Percentiles rank a stretch among this genome's conserved stretches.
phyloP scores from a whole-genome alignment of 2,888 invertebrate species.

The Alcis repandata region DNA sequence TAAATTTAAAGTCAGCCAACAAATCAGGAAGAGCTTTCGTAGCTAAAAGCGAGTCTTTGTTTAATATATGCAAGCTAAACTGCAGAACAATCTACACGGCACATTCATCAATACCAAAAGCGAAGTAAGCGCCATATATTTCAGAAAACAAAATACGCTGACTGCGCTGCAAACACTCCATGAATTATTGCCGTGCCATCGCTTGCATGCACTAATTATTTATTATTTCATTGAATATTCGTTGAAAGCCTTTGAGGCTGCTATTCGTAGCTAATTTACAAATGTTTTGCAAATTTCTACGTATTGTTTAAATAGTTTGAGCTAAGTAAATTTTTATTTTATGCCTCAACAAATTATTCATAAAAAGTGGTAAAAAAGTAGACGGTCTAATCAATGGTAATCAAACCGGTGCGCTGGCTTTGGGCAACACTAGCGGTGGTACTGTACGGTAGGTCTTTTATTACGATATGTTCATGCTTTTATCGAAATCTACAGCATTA shows the following conservation, averaged over 20 bases:
- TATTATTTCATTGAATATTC: conserved; percentile 58
- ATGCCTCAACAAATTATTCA: no score
- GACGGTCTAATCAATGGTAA: no score
- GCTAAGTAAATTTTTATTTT: not conserved
- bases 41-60: not conserved
- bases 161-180: conserved; percentile 52
- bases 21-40: no score
- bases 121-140: conserved; percentile 53
- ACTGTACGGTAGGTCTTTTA: no score
- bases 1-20: no score
- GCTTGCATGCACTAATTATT: conserved; percentile 60
- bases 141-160: conserved; percentile 58
- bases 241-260: conserved; percentile 47
- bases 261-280: conserved; percentile 39
- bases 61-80: conserved; percentile 14
- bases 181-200: conserved; percentile 55
- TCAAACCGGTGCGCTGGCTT: no score
- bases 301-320: conserved; percentile 7
- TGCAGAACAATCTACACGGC: conserved; percentile 33
- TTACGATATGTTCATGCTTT: no score
- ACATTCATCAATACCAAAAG: conserved; percentile 44
- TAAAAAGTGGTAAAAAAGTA: no score
- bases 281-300: conserved; percentile 29
- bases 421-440: no score
- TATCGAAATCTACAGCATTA: not conserved